Evolutionary conservation across 2,797 vertebrate species (phyloP).

Genomic region (Holocentrus rufus): DNA sequence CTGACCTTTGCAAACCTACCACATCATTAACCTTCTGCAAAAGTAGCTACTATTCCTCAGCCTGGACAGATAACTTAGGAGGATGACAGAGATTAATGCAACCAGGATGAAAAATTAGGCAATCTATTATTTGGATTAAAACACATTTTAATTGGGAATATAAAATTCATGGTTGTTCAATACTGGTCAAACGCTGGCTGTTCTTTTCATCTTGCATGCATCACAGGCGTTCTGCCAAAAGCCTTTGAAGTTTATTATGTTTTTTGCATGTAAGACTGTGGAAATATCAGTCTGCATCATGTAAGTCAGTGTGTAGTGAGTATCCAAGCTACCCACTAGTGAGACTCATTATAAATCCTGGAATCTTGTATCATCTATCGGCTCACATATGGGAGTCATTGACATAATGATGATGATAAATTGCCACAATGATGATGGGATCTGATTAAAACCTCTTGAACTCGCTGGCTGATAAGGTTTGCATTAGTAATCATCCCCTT

Average conservation of each 20-base stretch:
- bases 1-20: conserved; percentile 62
- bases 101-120: conserved; percentile 38
- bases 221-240: neutral
- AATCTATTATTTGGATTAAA: conserved; percentile 36
- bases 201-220: conserved; percentile 4
- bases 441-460: conserved; percentile 61
- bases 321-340: conserved; percentile 17
- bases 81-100: conserved; percentile 43
- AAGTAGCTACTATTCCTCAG: conserved; percentile 44
- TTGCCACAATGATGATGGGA: conserved; percentile 54
- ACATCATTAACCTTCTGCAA: conserved; percentile 59
- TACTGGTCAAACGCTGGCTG: neutral
- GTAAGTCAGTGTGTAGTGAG: neutral
- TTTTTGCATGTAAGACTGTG: conserved; percentile 19
- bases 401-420: conserved; percentile 49
- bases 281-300: conserved; percentile 27
- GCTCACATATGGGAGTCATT: conserved; percentile 70
- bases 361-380: conserved; percentile 53
- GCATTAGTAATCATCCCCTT: conserved; percentile 44
- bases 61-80: conserved; percentile 29
- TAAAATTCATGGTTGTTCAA: neutral
- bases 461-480: conserved; percentile 57
- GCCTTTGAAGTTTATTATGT: neutral
- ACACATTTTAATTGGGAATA: neutral
- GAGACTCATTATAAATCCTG: conserved; percentile 45